phyloP scores from a whole-genome alignment of 2,113 vertebrate species.

The Oceanodroma tethys region DNA sequence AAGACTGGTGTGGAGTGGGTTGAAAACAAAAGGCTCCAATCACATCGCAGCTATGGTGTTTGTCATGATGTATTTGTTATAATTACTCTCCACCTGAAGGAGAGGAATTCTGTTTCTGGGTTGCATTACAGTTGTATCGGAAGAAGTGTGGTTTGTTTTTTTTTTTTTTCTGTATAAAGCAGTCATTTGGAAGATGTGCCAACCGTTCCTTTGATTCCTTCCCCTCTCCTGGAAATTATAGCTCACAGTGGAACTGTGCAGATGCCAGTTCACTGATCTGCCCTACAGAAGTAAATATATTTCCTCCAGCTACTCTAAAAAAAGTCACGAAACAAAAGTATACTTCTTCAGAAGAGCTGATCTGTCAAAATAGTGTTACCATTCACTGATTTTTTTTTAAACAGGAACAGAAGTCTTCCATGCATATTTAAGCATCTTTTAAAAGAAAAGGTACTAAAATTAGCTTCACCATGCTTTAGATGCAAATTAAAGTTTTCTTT shows the following conservation, averaged over 20 bases:
- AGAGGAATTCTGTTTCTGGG: not conserved
- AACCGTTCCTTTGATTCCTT: not conserved
- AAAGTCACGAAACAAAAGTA: not conserved
- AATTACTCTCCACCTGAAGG: not conserved
- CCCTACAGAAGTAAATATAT: not conserved
- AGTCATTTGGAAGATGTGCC: not conserved
- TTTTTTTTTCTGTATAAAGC: not conserved
- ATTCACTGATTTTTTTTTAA: not conserved
- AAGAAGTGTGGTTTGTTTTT: not conserved
- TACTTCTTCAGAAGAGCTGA: not conserved
- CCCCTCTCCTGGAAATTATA: not conserved
- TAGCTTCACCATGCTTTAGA: conserved; percentile 11
- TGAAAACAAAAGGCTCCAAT: not conserved
- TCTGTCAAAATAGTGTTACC: conserved; percentile 40
- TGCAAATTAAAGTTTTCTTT: conserved; percentile 22
- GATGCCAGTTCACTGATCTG: conserved; percentile 1
- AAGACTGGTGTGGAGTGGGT: not conserved
- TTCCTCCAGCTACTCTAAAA: conserved; percentile 35
- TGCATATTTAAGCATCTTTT: conserved; percentile 51
- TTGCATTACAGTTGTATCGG: not conserved
- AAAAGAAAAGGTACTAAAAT: conserved; percentile 45
- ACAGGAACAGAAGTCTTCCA: not conserved
- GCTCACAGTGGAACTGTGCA: not conserved
- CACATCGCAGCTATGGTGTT: not conserved
- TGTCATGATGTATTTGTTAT: not conserved